Evolutionary conservation across 2,888 invertebrate genomes (phyloP).

Genomic region (Odiellus spinosus): DNA sequence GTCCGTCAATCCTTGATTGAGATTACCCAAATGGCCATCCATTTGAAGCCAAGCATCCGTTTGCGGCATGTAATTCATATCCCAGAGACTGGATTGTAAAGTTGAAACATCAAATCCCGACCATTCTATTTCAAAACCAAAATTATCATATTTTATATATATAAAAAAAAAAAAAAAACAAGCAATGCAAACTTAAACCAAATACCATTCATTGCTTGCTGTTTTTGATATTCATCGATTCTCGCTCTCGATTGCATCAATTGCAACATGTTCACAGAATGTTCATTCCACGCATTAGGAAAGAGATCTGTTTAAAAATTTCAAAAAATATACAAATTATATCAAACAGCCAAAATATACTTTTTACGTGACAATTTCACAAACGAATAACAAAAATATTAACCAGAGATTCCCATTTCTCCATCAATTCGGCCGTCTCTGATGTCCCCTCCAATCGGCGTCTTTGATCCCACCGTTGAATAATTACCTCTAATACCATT

Average conservation of each 20-base stretch:
- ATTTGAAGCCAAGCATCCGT: slow-evolving; percentile 7
- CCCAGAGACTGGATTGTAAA: slow-evolving; percentile 13
- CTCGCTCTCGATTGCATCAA: slow-evolving; percentile 1
- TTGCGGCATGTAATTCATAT: slow-evolving; percentile 12
- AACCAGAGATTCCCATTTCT: background rate
- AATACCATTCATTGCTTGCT: slow-evolving; percentile 4
- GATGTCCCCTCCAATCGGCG: too few relatives aligned
- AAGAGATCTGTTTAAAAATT: too few relatives aligned
- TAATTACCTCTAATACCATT: too few relatives aligned
- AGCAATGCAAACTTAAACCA: background rate
- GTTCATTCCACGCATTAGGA: background rate
- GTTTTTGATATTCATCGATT: slow-evolving; percentile 6
- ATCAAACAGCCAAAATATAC: background rate
- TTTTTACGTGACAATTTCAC: background rate
- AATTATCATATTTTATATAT: background rate
- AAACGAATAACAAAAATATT: background rate
- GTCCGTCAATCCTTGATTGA: too few relatives aligned
- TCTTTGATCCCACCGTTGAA: too few relatives aligned
- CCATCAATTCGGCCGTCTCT: too few relatives aligned
- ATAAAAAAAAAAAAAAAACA: background rate
- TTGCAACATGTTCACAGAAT: slow-evolving; percentile 3
- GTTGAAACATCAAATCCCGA: slow-evolving; percentile 11
- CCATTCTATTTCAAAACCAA: slow-evolving; percentile 9
- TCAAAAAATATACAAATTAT: too few relatives aligned
- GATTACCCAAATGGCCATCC: too few relatives aligned